These are phyloP conservation scores for Diarsia brunnea DNA, from an alignment of 2,888 invertebrate genomes.

Conservation along the genomic window DNA sequence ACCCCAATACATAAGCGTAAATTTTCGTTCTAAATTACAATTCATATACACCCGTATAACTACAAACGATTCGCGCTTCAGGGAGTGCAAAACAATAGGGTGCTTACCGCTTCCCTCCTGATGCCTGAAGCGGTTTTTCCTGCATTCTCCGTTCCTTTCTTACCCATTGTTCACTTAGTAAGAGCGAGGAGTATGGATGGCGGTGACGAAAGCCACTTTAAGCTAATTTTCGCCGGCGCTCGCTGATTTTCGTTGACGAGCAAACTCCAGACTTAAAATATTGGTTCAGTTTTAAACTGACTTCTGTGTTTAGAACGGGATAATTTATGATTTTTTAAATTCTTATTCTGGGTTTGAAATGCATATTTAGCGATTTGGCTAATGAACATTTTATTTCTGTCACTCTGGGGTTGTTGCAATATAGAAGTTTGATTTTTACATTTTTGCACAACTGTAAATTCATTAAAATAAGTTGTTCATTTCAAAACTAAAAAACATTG, in stretches of 20 bases:
- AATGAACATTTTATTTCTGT: neutral
- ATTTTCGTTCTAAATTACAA: slow-evolving; percentile 83
- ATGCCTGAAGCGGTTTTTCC: slow-evolving; percentile 87
- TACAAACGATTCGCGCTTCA: slow-evolving; percentile 82
- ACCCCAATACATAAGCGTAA: slow-evolving; percentile 67
- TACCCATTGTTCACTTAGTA: slow-evolving; percentile 56
- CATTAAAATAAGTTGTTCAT: neutral
- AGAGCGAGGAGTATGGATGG: slow-evolving; percentile 75
- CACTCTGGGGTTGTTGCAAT: neutral
- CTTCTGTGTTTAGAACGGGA: slow-evolving; percentile 22
- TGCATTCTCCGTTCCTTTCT: slow-evolving; percentile 74
- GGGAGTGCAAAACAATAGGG: slow-evolving; percentile 89
- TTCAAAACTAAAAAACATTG: neutral
- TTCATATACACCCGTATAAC: slow-evolving; percentile 73
- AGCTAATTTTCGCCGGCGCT: slow-evolving; percentile 88
- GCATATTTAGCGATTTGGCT: neutral
- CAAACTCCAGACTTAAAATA: slow-evolving; percentile 75
- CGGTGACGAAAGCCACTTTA: slow-evolving; percentile 84
- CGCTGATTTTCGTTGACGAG: slow-evolving; percentile 79
- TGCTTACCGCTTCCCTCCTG: slow-evolving; percentile 86
- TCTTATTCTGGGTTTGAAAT: slow-evolving; percentile 10
- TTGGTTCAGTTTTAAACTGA: slow-evolving; percentile 74
- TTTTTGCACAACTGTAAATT: neutral
- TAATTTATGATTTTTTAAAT: slow-evolving; percentile 42
- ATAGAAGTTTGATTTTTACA: neutral